phyloP scores from a whole-genome alignment of 2,797 vertebrate genomes.

The Cheirogaleus major region DNA sequence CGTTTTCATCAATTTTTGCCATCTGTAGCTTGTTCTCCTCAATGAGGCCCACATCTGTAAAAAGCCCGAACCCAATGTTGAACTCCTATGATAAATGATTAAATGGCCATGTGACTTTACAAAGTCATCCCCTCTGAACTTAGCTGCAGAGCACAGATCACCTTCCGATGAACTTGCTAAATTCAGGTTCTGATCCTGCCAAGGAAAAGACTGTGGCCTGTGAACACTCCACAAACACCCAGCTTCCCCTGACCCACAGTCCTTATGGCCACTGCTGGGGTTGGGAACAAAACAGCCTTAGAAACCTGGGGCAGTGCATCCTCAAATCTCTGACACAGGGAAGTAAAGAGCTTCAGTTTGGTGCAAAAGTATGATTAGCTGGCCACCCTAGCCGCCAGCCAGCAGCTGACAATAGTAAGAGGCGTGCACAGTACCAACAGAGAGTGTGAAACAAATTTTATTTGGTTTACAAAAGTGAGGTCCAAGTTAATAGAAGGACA shows the following conservation, averaged over 20 bases:
- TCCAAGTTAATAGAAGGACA: slow-evolving; percentile 46
- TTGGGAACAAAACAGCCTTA: not conserved
- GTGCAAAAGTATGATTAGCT: not conserved
- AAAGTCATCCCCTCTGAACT: not conserved
- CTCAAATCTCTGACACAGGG: not conserved
- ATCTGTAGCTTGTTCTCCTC: not conserved
- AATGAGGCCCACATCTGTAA: not conserved
- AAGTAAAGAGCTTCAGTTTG: not conserved
- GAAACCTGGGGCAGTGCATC: not conserved
- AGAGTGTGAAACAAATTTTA: not conserved
- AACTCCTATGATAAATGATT: not conserved
- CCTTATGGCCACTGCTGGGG: not conserved
- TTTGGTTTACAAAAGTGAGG: slow-evolving; percentile 32
- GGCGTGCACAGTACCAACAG: not conserved
- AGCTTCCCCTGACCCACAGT: not conserved
- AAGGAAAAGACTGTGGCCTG: not conserved
- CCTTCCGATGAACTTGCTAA: not conserved
- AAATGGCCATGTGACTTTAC: slow-evolving; percentile 5
- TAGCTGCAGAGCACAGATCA: not conserved
- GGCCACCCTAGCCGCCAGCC: not conserved
- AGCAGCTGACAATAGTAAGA: slow-evolving; percentile 22
- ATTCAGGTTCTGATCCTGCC: not conserved
- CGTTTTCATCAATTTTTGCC: slow-evolving; percentile 3
- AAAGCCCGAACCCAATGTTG: slow-evolving; percentile 3
- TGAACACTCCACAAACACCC: not conserved